These are phyloP conservation scores for Mylabris sibirica DNA, from an alignment of 2,888 invertebrate genomes.

Conservation along the genomic window DNA sequence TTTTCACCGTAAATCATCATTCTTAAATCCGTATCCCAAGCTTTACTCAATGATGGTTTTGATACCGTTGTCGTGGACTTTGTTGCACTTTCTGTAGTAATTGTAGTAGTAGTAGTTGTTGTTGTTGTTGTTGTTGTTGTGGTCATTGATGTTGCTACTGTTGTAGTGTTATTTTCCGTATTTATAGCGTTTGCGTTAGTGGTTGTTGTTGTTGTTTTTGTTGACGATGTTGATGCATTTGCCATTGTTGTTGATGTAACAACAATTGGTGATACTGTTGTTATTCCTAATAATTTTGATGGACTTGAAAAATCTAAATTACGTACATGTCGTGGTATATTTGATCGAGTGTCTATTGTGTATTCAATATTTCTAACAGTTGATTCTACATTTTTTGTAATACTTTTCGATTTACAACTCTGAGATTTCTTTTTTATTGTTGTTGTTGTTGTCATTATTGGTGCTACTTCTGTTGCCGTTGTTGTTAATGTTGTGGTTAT, in stretches of 20 bases:
- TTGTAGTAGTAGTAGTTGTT: slow-evolving; percentile 24
- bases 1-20: slow-evolving; percentile 17
- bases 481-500: too few relatives aligned
- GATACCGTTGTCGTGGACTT: not conserved
- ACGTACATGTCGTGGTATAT: slow-evolving; percentile 44
- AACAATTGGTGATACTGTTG: not conserved
- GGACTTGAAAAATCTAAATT: slow-evolving; percentile 52
- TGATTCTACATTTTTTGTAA: not conserved
- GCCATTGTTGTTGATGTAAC: not conserved
- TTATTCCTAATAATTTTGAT: slow-evolving; percentile 30
- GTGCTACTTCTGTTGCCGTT: too few relatives aligned
- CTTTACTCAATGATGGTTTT: slow-evolving; percentile 20
- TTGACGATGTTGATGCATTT: not conserved
- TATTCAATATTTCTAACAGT: not conserved
- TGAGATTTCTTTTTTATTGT: not conserved
- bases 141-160: not conserved
- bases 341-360: not conserved
- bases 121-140: not conserved
- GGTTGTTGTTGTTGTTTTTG: not conserved
- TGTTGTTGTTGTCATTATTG: not conserved
- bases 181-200: not conserved
- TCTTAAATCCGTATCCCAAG: slow-evolving; percentile 52
- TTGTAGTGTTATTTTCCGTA: too few relatives aligned
- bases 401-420: not conserved
- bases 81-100: slow-evolving; percentile 39